Base-by-base conservation (phyloP, 2,888 invertebrate genomes). In the Apoda limacodes region DNA sequence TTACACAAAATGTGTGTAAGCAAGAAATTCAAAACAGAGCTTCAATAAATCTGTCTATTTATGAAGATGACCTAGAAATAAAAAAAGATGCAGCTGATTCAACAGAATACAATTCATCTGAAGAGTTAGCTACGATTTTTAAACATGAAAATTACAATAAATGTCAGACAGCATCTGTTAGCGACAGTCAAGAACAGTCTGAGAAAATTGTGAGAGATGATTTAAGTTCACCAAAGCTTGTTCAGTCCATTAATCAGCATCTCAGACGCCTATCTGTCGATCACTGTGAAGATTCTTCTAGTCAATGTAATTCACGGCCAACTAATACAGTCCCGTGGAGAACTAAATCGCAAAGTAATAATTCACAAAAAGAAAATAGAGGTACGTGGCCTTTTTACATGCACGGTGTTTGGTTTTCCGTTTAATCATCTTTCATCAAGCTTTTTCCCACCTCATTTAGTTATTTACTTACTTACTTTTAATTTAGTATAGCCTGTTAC, bases 61-160 rank as follows among this genome's bases (percentile, higher is more conserved):
- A 78, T 43, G 78, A 78, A 60, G 67, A 76, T 30, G 69, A 74
- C 45, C 55, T 71, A 53, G 69, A 71, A 50, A 42, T 60, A 39
- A 76, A 65, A 43, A 74, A 57, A 43, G 74, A 78, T 34, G 47
- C 58, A 28, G 58, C 62, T 33, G 80, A 81, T 55, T 59, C 80
- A 10, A 84, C 85, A 33, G 85, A 85, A 55, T 86, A 86, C 51
- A 86, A 86, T 57, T 86, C 86, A 7, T 84, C 85, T 27, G 86
- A 86, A 52, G 86, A 86, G 54, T 63, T 86, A 44, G 85, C 86
- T 13, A 85, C 84, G 47, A 86, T 86, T 48, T 86, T 86, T 54
- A 84, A 85, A 46, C 46, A 71, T 35, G 67, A 69, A 25, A 52
- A 46, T 33, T 60, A 49, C 41, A 43, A 46, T 10, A 66, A 59